Conservation (phyloP, 1,140 invertebrate species). For the Diabrotica virgifera region DNA sequence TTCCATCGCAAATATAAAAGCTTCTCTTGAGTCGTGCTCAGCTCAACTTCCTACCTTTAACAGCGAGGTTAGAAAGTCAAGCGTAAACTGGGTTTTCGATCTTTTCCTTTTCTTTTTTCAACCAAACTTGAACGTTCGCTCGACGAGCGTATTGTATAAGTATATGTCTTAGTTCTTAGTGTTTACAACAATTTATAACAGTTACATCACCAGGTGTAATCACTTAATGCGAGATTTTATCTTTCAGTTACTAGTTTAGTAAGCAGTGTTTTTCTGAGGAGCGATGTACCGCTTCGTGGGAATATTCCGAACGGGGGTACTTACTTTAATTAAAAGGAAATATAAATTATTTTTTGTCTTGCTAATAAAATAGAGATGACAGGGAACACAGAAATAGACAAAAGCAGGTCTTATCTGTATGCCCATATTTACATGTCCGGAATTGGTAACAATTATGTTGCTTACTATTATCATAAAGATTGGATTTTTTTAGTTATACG, state of each 20-base stretch:
- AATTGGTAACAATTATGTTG: too few relatives aligned
- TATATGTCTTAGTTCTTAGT: not conserved
- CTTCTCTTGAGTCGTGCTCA: not conserved
- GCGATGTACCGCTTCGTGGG: too few relatives aligned
- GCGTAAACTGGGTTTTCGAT: not conserved
- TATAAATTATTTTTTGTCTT: too few relatives aligned
- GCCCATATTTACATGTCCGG: too few relatives aligned
- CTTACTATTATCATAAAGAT: too few relatives aligned
- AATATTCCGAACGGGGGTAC: too few relatives aligned
- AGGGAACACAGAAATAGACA: too few relatives aligned
- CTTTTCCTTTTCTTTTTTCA: not conserved
- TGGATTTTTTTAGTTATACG: too few relatives aligned
- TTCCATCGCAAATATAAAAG: not conserved
- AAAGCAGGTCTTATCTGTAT: too few relatives aligned
- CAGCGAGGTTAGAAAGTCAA: not conserved
- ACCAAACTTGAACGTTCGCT: not conserved
- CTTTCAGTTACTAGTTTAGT: not conserved
- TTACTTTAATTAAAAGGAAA: too few relatives aligned
- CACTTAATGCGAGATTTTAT: not conserved
- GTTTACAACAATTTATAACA: not conserved
- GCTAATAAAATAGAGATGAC: too few relatives aligned
- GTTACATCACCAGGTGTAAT: not conserved
- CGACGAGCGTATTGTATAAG: not conserved
- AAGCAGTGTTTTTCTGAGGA: too few relatives aligned
- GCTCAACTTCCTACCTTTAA: not conserved